Base-by-base conservation (phyloP, 2,797 vertebrate species). In the Cygnus olor region DNA sequence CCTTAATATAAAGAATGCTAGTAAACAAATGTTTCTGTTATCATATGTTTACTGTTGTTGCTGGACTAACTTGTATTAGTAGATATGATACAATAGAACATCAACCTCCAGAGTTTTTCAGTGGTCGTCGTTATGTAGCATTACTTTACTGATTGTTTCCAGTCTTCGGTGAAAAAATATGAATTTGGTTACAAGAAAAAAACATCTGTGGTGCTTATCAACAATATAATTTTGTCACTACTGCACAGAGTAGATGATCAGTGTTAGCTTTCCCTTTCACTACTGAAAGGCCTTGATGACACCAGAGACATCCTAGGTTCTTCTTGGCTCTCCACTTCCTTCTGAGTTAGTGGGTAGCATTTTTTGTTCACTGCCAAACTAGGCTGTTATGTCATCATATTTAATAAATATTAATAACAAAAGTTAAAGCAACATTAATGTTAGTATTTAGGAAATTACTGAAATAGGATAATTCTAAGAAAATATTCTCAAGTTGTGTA, bases 1-100 rank as follows among this genome's bases (percentile, higher is more conserved):
- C 21, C 34, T 63, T 82, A 38, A 56, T 57, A 27, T 32, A 63
- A 42, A 73, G 36, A 16, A 25, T 56, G 7, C 63, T 79, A n/a
- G 18, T 86, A 84, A 91, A 94, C 51, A 92, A 83, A 92, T 80
- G 9, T 58, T 88, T 91, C 21, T 70, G 17, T 63, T 92, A 30
- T 61, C 4, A 5, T 51, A 32, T 47, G 16, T 72, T 63, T 72
- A 30, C 24, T 88, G 10, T 51, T 91, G 27, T 72, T 81, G 28
- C 57, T 84, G 66, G 30, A 40, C 47, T 90, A 57, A 81, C 77
- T 91, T 86, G 12, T 88, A 0, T 70, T 27, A 69, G 25, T 73
- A 49, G 19, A 49, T 82, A 64, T 3, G 22, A 45, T 66, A 49
- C 3, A 54, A 6, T 20, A 79, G 25, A 70, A 49, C 47, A 42